These are phyloP conservation scores for Zoanthus gigantus DNA, from an alignment of 92 coral and sea anemone genomes.

Conservation along the genomic window DNA sequence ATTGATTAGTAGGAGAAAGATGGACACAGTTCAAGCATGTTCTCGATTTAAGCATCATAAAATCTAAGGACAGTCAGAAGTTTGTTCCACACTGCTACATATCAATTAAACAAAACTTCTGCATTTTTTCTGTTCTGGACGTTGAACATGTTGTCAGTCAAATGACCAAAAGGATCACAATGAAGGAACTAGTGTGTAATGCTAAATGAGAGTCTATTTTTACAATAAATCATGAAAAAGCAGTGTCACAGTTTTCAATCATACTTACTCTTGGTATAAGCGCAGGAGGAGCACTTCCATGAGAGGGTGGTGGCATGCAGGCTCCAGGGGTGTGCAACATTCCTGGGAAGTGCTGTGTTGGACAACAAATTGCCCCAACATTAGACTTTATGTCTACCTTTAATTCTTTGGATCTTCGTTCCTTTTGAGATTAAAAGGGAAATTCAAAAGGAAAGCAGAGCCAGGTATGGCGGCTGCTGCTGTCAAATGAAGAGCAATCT, in stretches of 20 bases:
- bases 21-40: too few species aligned
- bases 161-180: too few species aligned
- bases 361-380: constrained; percentile 52
- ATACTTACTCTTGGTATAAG: constrained; percentile 77
- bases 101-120: too few species aligned
- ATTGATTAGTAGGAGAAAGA: too few species aligned
- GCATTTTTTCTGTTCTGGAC: too few species aligned
- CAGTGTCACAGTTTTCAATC: neutral
- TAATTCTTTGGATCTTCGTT: constrained; percentile 48
- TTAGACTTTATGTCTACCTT: constrained; percentile 50
- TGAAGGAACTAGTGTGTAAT: too few species aligned
- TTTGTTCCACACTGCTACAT: too few species aligned
- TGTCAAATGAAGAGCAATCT: neutral
- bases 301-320: constrained; percentile 52
- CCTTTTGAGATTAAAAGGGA: constrained; percentile 45
- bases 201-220: too few species aligned
- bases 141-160: too few species aligned
- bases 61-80: too few species aligned
- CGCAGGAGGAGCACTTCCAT: constrained; percentile 75
- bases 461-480: constrained; percentile 28
- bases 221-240: neutral
- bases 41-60: too few species aligned
- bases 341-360: constrained; percentile 49
- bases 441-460: constrained; percentile 38
- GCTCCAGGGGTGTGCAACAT: constrained; percentile 45